A percentile compares a stretch with the other conserved stretches of the same genome.
These are phyloP conservation scores for Lasius fuliginosus DNA, from an alignment of 2,888 invertebrate genomes.

Conservation along the genomic window DNA sequence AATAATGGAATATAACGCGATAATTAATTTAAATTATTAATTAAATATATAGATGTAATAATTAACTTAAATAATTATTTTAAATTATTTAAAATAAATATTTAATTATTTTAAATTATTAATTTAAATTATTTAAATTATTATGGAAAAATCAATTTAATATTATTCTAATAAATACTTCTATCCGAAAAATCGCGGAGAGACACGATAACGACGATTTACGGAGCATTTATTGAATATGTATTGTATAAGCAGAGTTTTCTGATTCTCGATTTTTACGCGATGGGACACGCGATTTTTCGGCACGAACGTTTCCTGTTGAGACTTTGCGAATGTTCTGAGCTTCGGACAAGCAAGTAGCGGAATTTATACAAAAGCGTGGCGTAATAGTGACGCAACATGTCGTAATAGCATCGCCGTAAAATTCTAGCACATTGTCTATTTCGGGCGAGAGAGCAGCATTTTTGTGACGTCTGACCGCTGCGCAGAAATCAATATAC, in stretches of 20 bases:
- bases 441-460: constrained; percentile 75
- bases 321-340: constrained; percentile 70
- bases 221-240: not conserved
- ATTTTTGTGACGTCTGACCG: constrained; percentile 38
- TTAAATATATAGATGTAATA: too few species aligned
- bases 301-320: constrained; percentile 20
- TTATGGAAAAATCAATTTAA: not conserved
- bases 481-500: constrained; percentile 61
- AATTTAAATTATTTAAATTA: not conserved
- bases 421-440: constrained; percentile 81
- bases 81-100: too few species aligned
- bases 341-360: constrained; percentile 62
- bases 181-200: not conserved
- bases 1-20: not conserved
- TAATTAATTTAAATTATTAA: not conserved
- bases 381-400: constrained; percentile 73
- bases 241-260: not conserved
- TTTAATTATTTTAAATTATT: too few species aligned
- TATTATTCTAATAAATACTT: not conserved
- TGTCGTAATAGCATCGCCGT: constrained; percentile 68
- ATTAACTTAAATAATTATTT: too few species aligned
- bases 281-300: not conserved
- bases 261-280: not conserved
- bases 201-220: not conserved
- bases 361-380: constrained; percentile 80